Evolutionary conservation across 2,797 vertebrate genomes (phyloP).

Genomic region (Catharus ustulatus): DNA sequence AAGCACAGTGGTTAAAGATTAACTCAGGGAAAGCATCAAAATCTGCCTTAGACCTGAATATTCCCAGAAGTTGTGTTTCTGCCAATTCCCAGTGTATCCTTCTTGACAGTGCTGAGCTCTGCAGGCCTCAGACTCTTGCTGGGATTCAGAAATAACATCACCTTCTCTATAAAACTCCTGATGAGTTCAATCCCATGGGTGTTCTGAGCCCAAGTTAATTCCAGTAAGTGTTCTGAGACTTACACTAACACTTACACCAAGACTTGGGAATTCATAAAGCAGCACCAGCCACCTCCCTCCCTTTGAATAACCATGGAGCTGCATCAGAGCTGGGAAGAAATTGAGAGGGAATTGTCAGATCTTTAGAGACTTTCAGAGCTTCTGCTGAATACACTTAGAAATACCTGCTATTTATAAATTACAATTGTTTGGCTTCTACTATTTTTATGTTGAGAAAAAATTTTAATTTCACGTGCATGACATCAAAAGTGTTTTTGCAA

Average conservation of each 20-base stretch:
- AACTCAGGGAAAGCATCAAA: background rate
- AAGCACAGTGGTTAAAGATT: background rate
- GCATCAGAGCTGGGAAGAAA: background rate
- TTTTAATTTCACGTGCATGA: background rate
- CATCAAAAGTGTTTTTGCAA: background rate
- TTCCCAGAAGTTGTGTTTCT: background rate
- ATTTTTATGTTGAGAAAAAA: background rate
- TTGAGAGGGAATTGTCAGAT: background rate
- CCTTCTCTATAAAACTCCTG: background rate
- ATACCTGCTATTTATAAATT: background rate
- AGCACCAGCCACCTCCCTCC: background rate
- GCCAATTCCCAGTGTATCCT: background rate
- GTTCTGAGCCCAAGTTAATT: background rate
- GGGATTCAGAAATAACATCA: background rate
- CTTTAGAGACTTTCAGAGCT: background rate
- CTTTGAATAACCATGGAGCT: background rate
- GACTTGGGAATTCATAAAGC: background rate
- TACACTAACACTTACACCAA: background rate
- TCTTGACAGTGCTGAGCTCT: background rate
- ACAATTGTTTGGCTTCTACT: background rate
- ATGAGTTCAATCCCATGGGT: background rate
- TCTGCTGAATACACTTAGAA: background rate
- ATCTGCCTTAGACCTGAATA: background rate
- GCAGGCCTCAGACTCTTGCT: background rate
- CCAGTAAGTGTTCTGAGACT: background rate